A percentile compares a stretch with the other conserved stretches of the same genome.
These are phyloP conservation scores for Diarsia rubi DNA, from an alignment of 2,888 invertebrate species.

Conservation along the genomic window DNA sequence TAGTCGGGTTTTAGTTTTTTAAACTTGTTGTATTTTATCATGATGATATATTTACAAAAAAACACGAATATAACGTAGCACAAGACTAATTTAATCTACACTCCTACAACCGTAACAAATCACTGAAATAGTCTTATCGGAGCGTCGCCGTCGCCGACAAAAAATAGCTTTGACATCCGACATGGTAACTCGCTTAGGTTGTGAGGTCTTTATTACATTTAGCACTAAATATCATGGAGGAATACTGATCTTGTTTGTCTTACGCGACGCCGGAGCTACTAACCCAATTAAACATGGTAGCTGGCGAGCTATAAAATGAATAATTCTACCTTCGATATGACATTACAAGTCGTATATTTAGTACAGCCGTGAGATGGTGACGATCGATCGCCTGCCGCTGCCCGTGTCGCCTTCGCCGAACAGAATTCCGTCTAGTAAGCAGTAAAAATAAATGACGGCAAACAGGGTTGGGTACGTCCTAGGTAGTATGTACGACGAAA, in stretches of 20 bases:
- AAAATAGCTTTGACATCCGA: conserved; percentile 73
- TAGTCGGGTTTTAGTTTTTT: no score
- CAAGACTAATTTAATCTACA: conserved; percentile 53
- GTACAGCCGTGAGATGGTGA: conserved; percentile 44
- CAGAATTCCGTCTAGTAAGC: conserved; percentile 74
- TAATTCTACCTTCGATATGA: conserved; percentile 46
- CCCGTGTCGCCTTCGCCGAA: conserved; percentile 62
- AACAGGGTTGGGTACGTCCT: conserved; percentile 71
- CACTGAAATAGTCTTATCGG: conserved; percentile 58
- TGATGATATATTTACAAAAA: background rate
- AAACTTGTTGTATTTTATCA: no score
- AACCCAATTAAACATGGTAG: conserved; percentile 56
- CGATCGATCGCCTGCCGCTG: conserved; percentile 56
- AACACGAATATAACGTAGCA: conserved; percentile 16
- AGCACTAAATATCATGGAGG: conserved; percentile 49
- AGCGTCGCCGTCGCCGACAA: conserved; percentile 61
- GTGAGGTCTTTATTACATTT: conserved; percentile 68
- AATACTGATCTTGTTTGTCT: conserved; percentile 56
- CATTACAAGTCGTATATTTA: conserved; percentile 48
- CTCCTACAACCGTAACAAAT: conserved; percentile 57
- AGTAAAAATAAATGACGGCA: conserved; percentile 83
- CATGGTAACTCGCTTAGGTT: conserved; percentile 72
- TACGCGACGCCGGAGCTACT: conserved; percentile 38
- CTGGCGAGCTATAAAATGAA: conserved; percentile 44
- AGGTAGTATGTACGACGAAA: conserved; percentile 74